Conservation (phyloP, 1,140 invertebrate genomes). For the Drosophila parvula region DNA sequence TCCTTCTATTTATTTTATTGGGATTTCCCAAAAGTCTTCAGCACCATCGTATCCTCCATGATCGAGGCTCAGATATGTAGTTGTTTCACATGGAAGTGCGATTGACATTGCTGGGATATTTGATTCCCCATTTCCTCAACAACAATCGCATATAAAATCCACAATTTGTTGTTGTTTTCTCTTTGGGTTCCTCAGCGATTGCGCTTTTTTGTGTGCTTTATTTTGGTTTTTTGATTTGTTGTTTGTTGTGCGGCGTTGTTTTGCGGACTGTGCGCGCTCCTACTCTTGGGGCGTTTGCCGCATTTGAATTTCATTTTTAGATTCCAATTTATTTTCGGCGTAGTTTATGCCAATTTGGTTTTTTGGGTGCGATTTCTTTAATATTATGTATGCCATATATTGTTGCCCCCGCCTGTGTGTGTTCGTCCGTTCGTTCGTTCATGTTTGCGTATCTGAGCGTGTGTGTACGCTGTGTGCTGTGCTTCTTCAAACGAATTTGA, state of each 20-base stretch:
- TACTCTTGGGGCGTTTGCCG: constrained; percentile 42
- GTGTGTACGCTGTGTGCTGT: constrained; percentile 7
- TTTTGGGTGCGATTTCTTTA: constrained; percentile 76
- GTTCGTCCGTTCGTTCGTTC: not conserved
- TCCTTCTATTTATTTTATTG: not conserved
- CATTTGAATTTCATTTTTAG: constrained; percentile 79
- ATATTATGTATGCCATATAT: constrained; percentile 77
- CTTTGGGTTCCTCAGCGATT: constrained; percentile 16
- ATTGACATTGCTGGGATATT: constrained; percentile 26
- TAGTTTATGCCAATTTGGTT: constrained; percentile 79
- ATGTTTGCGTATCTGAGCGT: not conserved
- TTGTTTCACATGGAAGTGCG: constrained; percentile 3
- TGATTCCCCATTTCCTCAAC: constrained; percentile 20
- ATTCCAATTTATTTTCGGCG: constrained; percentile 78
- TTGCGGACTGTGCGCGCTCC: constrained; percentile 18
- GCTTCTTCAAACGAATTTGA: constrained; percentile 68
- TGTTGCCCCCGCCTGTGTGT: constrained; percentile 25
- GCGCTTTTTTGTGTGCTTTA: constrained; percentile 37
- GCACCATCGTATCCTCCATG: not conserved
- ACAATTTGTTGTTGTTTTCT: constrained; percentile 38
- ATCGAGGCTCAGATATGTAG: constrained; percentile 1
- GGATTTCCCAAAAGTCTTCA: not conserved
- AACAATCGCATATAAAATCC: constrained; percentile 13
- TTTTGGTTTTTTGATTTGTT: constrained; percentile 49
- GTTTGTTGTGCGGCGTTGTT: constrained; percentile 54